Evolutionary conservation across 2,888 invertebrate genomes (phyloP).

Genomic region (Spilarctia lutea): DNA sequence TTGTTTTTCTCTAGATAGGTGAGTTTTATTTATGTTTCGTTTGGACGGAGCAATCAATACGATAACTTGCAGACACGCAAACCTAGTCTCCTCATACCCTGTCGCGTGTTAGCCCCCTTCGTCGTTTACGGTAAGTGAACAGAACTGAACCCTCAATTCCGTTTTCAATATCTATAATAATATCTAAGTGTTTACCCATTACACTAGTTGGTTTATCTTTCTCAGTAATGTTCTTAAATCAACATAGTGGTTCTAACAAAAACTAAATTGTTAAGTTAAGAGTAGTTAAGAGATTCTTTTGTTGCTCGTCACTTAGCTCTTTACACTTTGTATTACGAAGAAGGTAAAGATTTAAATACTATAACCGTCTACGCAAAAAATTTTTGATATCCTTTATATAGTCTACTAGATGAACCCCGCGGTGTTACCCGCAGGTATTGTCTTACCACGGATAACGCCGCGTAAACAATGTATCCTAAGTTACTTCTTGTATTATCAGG

Average conservation of each 20-base stretch:
- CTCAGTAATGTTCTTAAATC: background rate
- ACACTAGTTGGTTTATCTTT: background rate
- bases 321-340: too few species aligned
- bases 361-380: too few species aligned
- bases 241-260: background rate
- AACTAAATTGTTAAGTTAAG: too few species aligned
- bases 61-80: background rate
- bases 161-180: constrained; percentile 11
- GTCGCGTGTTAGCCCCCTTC: constrained; percentile 12
- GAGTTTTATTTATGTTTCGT: constrained; percentile 1
- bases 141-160: constrained; percentile 8
- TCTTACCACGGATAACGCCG: too few species aligned
- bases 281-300: too few species aligned
- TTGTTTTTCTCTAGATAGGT: background rate
- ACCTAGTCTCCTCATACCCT: background rate
- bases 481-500: too few species aligned
- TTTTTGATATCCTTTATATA: too few species aligned
- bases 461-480: too few species aligned
- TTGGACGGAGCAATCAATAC: constrained; percentile 2
- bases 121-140: constrained; percentile 14
- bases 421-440: too few species aligned
- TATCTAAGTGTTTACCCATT: background rate
- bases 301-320: too few species aligned
- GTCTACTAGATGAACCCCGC: too few species aligned
- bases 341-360: too few species aligned